phyloP scores from a whole-genome alignment of 1,140 invertebrate genomes.

The Drosophila saltans region DNA sequence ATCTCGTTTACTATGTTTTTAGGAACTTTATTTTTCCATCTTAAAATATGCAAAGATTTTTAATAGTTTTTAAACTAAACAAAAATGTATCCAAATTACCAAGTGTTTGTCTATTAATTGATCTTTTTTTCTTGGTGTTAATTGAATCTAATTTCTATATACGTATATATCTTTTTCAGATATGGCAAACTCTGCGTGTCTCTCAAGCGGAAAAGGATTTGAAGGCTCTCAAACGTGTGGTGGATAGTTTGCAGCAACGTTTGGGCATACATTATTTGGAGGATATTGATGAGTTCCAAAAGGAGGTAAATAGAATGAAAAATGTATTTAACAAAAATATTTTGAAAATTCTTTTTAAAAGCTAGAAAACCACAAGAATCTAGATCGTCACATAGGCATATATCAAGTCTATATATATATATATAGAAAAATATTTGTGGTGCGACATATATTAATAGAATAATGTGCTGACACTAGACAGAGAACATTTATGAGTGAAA shows the following conservation, averaged over 20 bases:
- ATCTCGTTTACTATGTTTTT: too few species aligned
- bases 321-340: background rate
- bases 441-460: constrained; percentile 61
- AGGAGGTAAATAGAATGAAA: constrained; percentile 58
- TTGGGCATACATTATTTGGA: constrained; percentile 77
- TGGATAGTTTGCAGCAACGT: constrained; percentile 66
- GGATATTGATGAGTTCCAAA: constrained; percentile 72
- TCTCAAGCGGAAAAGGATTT: constrained; percentile 66
- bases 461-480: constrained; percentile 40
- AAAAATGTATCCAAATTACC: too few species aligned
- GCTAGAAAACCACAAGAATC: constrained; percentile 17
- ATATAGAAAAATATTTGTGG: constrained; percentile 29
- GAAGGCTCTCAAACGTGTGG: constrained; percentile 45
- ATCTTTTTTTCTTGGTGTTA: too few species aligned
- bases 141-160: background rate
- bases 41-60: background rate
- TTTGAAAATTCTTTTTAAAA: too few species aligned
- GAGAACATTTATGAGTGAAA: background rate
- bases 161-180: constrained; percentile 49
- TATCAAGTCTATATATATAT: constrained; percentile 33
- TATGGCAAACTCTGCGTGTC: constrained; percentile 70
- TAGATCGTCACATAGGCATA: constrained; percentile 6
- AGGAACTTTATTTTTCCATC: too few species aligned
- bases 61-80: too few species aligned
- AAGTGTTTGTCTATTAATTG: too few species aligned